phyloP scores from a whole-genome alignment of 2,888 invertebrate genomes.

The Gryllus longicercus region DNA sequence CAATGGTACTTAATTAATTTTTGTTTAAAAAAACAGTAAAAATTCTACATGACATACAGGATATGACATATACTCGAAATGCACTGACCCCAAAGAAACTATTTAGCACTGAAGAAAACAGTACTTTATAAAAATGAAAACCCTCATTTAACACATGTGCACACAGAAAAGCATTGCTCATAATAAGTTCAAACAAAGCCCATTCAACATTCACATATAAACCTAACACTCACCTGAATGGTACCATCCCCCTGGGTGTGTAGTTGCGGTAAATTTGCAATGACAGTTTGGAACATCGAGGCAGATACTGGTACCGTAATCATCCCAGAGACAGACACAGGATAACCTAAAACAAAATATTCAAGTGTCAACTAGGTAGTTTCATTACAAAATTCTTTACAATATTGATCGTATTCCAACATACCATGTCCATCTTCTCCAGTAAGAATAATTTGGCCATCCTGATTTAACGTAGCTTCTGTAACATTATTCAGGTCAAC shows the following conservation, averaged over 20 bases:
- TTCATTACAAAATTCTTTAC: not conserved
- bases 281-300: constrained; percentile 95
- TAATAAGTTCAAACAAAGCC: too few relatives aligned
- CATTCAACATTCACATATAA: not conserved
- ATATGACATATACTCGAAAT: too few relatives aligned
- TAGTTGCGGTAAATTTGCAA: constrained; percentile 80
- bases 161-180: too few relatives aligned
- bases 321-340: constrained; percentile 85
- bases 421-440: constrained; percentile 91
- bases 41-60: too few relatives aligned
- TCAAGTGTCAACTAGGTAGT: too few relatives aligned
- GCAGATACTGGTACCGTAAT: constrained; percentile 93
- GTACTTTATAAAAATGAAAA: not conserved
- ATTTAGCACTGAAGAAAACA: not conserved
- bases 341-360: constrained; percentile 57
- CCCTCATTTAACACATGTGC: too few relatives aligned
- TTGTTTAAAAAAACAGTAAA: too few relatives aligned
- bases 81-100: too few relatives aligned
- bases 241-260: constrained; percentile 71
- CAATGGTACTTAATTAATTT: too few relatives aligned
- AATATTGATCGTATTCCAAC: constrained; percentile 38
- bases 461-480: constrained; percentile 87
- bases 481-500: constrained; percentile 85
- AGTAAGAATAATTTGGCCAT: constrained; percentile 92
- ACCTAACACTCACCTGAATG: constrained; percentile 54